phyloP scores from a whole-genome alignment of 2,888 invertebrate genomes.

The Xanthia icteritia region DNA sequence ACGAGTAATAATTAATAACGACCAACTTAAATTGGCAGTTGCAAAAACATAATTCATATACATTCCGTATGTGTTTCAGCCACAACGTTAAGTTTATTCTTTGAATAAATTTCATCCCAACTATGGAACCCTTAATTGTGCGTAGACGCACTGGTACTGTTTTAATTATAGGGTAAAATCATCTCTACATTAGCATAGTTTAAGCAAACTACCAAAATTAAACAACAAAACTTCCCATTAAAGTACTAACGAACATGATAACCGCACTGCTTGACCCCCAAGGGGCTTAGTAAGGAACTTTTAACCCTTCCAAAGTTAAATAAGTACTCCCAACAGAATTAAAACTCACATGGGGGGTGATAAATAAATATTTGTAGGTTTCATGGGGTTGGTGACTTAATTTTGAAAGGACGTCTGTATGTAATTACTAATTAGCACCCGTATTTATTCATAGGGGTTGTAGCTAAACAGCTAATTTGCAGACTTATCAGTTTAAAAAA shows the following conservation, averaged over 20 bases:
- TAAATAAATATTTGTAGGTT: slow-evolving; percentile 18
- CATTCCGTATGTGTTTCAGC: too few relatives aligned
- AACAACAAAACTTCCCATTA: slow-evolving; percentile 19
- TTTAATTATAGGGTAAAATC: too few relatives aligned
- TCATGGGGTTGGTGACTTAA: slow-evolving; percentile 3
- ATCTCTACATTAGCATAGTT: neutral
- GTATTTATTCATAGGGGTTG: too few relatives aligned
- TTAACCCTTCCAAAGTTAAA: slow-evolving; percentile 43
- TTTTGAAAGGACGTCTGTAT: neutral
- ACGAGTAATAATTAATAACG: too few relatives aligned
- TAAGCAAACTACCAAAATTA: slow-evolving; percentile 7
- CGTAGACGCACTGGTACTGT: too few relatives aligned
- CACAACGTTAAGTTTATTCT: too few relatives aligned
- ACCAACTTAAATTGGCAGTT: too few relatives aligned
- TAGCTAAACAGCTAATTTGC: neutral
- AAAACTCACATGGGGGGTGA: slow-evolving; percentile 30
- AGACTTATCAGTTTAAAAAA: neutral
- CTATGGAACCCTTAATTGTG: too few relatives aligned
- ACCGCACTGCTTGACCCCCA: slow-evolving; percentile 9
- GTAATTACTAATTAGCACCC: neutral
- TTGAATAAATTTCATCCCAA: too few relatives aligned
- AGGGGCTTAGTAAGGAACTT: slow-evolving; percentile 30
- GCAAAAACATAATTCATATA: too few relatives aligned
- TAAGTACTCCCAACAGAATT: slow-evolving; percentile 29
- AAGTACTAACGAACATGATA: neutral